Base-by-base conservation (phyloP, 2,888 invertebrate species). In the Diaphora mendica region DNA sequence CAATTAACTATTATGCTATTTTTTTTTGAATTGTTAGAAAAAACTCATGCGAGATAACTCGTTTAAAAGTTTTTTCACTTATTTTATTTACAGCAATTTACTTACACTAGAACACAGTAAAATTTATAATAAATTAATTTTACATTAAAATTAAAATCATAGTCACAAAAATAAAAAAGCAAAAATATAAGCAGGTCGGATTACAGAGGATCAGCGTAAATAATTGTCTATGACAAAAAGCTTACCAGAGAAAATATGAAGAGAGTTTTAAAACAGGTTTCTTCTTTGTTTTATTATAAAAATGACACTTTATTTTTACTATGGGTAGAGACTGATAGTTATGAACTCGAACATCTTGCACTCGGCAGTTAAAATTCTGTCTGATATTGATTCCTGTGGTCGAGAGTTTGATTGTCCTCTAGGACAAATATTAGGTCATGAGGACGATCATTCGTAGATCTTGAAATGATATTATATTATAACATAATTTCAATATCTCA, bases 141-240 rank as follows among this genome's bases (percentile, higher is more conserved):
- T 5, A 26, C n/a, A 13, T 26, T 15, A 62, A 30, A 62, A 15
- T 30, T 4, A 62, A 62, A 39, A 62, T 5, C 26, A 62, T 30
- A 30, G 30, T 17, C 4, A 62, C 26, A 4, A 30, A 62, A 30
- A 30, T 26, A 7, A 62, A 62, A 59, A 62, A 30, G 30, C 30
- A 30, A 62, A 44, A 65, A 73, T 70, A 70, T 67, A 26, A 66
- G 20, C 66, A 59, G 65, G 23, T 74, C 70, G 67, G 39, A 67
- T 74, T 70, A 74, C 74, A 64, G 48, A 30, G 42, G 74, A 64
- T 70, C 59, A 59, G 70, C 9, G 64, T 67, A 67, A 70, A 66
- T 74, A 71, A 73, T 67, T 26, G 62, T 70, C 48, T 62, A 35
- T 64, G 59, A 67, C 48, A 51, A 48, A 62, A 11, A 64, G 35